These are phyloP conservation scores for Empis stercorea DNA, from an alignment of 2,888 invertebrate species.

Conservation along the genomic window DNA sequence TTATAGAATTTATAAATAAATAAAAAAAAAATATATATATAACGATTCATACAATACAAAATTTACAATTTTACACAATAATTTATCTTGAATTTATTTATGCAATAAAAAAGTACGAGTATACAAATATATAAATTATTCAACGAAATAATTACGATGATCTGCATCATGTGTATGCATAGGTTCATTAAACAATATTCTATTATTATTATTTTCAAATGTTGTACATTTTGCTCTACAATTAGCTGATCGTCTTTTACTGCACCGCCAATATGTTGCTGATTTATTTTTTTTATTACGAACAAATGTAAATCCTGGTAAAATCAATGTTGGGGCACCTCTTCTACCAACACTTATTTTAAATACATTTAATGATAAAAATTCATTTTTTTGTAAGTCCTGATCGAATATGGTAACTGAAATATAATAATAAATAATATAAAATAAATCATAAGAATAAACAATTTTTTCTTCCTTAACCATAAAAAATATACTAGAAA, in stretches of 20 bases:
- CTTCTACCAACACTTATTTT: slow-evolving; percentile 4
- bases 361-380: neutral
- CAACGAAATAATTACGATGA: neutral
- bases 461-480: too few species aligned
- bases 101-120: neutral
- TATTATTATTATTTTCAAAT: slow-evolving; percentile 1
- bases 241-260: slow-evolving; percentile 6
- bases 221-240: slow-evolving; percentile 12
- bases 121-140: neutral
- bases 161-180: slow-evolving; percentile 12
- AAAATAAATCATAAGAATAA: too few species aligned
- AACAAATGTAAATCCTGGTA: slow-evolving; percentile 10
- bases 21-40: too few species aligned
- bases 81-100: neutral
- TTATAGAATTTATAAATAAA: neutral
- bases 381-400: too few species aligned
- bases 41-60: too few species aligned
- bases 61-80: neutral
- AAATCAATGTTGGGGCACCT: slow-evolving; percentile 7
- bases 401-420: too few species aligned
- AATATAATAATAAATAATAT: too few species aligned
- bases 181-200: slow-evolving; percentile 5
- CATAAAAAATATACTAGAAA: too few species aligned
- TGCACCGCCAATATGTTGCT: slow-evolving; percentile 13
- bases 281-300: slow-evolving; percentile 11